Conservation (phyloP, 35 echinoderm and acorn worm species). For the Apostichopus parvimensis region DNA sequence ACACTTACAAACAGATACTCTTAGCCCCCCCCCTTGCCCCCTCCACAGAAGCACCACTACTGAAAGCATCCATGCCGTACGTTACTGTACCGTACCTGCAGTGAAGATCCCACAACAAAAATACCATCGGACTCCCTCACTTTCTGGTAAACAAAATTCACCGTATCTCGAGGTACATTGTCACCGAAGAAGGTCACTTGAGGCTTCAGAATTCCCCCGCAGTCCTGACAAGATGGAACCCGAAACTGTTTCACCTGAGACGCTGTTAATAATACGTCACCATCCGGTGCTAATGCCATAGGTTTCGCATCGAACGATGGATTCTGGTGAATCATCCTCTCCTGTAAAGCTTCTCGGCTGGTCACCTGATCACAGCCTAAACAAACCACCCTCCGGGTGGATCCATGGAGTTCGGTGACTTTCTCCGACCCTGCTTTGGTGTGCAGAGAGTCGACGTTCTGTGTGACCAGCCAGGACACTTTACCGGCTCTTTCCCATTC, state of each 20-base stretch:
- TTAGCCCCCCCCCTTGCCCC: no score
- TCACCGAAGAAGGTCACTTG: constrained; percentile 93
- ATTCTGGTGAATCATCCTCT: constrained; percentile 70
- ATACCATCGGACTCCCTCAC: constrained; percentile 75
- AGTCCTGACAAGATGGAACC: constrained; percentile 78
- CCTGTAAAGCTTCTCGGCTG: constrained; percentile 66
- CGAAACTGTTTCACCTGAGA: constrained; percentile 61
- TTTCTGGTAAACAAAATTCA: constrained; percentile 65
- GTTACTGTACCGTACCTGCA: constrained; percentile 58
- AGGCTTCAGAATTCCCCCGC: constrained; percentile 85
- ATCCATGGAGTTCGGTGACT: constrained; percentile 87
- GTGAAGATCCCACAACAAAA: constrained; percentile 82
- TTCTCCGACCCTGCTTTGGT: constrained; percentile 76
- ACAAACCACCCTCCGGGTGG: constrained; percentile 71
- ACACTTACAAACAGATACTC: no score
- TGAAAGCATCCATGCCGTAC: no score
- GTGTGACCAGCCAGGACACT: constrained; percentile 89
- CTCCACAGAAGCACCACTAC: no score
- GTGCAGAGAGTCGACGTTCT: constrained; percentile 94
- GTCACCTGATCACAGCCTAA: constrained; percentile 63
- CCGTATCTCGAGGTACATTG: constrained; percentile 70
- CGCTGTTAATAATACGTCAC: constrained; percentile 80
- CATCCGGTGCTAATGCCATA: constrained; percentile 73
- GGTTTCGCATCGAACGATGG: constrained; percentile 66
- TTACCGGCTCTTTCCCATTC: constrained; percentile 83